Evolutionary conservation across 2,888 invertebrate species (phyloP), one percentile per base, ranked within the genome.

Genomic region (Leptura quadrifasciata): DNA sequence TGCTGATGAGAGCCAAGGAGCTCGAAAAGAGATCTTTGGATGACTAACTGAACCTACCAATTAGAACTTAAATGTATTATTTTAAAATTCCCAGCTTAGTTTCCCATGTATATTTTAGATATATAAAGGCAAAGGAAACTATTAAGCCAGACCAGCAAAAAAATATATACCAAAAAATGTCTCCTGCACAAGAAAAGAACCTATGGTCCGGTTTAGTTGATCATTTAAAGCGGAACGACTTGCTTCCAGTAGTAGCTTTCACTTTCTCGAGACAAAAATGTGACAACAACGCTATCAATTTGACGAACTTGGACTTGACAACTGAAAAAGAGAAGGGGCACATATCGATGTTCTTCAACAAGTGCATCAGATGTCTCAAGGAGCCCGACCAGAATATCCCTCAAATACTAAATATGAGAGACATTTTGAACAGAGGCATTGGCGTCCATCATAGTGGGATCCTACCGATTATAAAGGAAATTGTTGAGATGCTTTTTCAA

Each of bases 401-500:
- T 0, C 99, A 99, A 91, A 93, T 95, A 20, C 79, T 91, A 24
- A 90, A 92, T 75, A 93, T 97, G 91, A 91, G 92, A 82, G 92
- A 93, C 72, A 91, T 94, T 57, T 86, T 97, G 21, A 92, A 93
- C 83, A 93, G 95, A 73, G 99, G 99, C 1, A 95, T 99, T 78
- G 99, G 98, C 0, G 95, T 99, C 3, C 99, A 99, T 90, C 99
- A 99, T 89, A 98, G 98, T 88, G 99, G 99, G 12, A 97, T 99
- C 82, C 90, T 99, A 76, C 99, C 99, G 0, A 95, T 99, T 83
- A 92, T 99, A n/a, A 99, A 99, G 87, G 99, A 99, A 91, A 97
- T 99, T 69, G 98, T 99, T 0, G 99, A 99, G 90, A 95, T 99
- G 93, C 91, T 99, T 15, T 99, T 99, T 87, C 97, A 98, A 87